These are phyloP conservation scores for Endotricha flammealis DNA, from an alignment of 2,888 invertebrate species.

Conservation along the genomic window DNA sequence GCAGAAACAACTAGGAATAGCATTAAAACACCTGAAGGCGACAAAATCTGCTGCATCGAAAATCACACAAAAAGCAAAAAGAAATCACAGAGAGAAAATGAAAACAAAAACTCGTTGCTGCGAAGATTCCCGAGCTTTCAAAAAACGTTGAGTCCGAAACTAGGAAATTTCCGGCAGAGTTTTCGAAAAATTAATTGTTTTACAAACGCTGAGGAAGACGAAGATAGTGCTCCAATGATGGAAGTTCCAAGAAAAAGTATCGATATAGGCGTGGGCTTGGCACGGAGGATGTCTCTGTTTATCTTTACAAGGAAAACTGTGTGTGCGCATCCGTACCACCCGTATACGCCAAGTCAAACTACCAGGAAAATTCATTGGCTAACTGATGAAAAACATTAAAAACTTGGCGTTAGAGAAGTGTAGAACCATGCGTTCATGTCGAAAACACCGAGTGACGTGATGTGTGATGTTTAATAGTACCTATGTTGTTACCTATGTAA, in stretches of 20 bases:
- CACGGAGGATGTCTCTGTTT: slow-evolving; percentile 60
- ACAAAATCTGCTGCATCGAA: slow-evolving; percentile 9
- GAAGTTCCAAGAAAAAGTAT: slow-evolving; percentile 59
- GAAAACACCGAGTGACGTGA: no score
- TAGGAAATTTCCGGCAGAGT: slow-evolving; percentile 41
- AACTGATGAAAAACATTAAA: slow-evolving; percentile 36
- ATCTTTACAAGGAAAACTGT: slow-evolving; percentile 61
- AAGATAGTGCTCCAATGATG: slow-evolving; percentile 44
- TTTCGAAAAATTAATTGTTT: slow-evolving; percentile 56
- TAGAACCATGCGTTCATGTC: no score
- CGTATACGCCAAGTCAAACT: slow-evolving; percentile 61
- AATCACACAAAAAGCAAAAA: slow-evolving; percentile 14
- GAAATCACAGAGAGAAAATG: slow-evolving; percentile 25
- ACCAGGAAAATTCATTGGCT: slow-evolving; percentile 57
- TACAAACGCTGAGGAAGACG: slow-evolving; percentile 30
- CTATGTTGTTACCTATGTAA: no score
- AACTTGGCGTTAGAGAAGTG: no score
- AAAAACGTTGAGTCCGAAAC: slow-evolving; percentile 39
- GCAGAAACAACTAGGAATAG: slow-evolving; percentile 36
- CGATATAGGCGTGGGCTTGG: slow-evolving; percentile 61
- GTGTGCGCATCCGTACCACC: slow-evolving; percentile 67
- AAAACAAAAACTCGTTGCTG: slow-evolving; percentile 28
- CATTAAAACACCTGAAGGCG: slow-evolving; percentile 26
- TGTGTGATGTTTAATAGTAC: no score
- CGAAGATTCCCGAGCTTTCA: slow-evolving; percentile 40